phyloP scores from a whole-genome alignment of 2,888 invertebrate species.

The Mamestra brassicae region DNA sequence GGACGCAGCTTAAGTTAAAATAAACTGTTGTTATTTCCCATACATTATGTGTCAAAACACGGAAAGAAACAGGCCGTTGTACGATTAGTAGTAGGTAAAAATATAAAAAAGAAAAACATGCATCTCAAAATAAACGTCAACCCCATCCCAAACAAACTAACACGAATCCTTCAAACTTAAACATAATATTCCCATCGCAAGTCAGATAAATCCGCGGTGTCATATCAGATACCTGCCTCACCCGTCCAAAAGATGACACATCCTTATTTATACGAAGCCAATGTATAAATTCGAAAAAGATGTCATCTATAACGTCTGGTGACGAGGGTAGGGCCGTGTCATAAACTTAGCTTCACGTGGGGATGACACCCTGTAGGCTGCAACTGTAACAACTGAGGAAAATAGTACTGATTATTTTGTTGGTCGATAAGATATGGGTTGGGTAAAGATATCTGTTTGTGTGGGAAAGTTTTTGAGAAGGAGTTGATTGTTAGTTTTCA shows the following conservation, averaged over 20 bases:
- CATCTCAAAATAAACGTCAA: neutral
- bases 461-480: neutral
- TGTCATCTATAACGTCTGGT: slow-evolving; percentile 72
- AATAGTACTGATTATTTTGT: slow-evolving; percentile 41
- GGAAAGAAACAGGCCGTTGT: neutral
- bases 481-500: neutral
- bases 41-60: neutral
- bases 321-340: slow-evolving; percentile 81
- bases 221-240: slow-evolving; percentile 64
- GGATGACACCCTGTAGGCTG: slow-evolving; percentile 66
- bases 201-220: slow-evolving; percentile 62
- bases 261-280: slow-evolving; percentile 56
- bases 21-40: no score
- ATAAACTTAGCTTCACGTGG: slow-evolving; percentile 78
- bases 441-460: neutral
- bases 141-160: slow-evolving; percentile 3
- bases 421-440: slow-evolving; percentile 19
- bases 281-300: slow-evolving; percentile 70
- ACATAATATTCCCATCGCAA: slow-evolving; percentile 28
- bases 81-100: no score
- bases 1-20: no score
- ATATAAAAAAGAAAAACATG: neutral
- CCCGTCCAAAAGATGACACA: slow-evolving; percentile 67
- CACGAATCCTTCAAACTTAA: slow-evolving; percentile 13
- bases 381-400: slow-evolving; percentile 41